Conservation (phyloP, 2,888 invertebrate genomes). For the Stomorhina lunata region DNA sequence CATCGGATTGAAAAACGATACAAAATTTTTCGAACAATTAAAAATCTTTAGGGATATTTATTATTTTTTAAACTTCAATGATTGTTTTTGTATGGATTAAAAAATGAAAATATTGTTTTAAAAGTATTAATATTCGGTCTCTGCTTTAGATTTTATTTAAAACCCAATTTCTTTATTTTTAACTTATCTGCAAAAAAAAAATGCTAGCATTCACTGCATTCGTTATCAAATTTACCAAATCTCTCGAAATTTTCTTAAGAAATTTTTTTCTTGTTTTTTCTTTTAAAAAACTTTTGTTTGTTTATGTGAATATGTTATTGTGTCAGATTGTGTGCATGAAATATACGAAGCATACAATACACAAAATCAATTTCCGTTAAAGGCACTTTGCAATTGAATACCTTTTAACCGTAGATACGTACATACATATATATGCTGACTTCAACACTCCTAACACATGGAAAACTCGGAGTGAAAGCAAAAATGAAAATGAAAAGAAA, state of each 20-base stretch:
- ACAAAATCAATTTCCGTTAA: slow-evolving; percentile 65
- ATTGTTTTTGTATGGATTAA: too few relatives aligned
- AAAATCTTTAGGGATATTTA: too few relatives aligned
- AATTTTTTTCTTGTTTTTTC: background rate
- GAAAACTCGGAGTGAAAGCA: background rate
- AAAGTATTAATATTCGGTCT: too few relatives aligned
- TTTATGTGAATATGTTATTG: background rate
- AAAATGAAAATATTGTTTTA: too few relatives aligned
- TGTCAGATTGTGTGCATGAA: background rate
- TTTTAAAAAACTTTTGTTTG: background rate
- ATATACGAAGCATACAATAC: slow-evolving; percentile 41
- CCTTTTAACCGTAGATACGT: slow-evolving; percentile 54
- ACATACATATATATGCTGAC: too few relatives aligned
- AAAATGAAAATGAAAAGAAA: background rate
- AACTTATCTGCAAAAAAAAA: too few relatives aligned
- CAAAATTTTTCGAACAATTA: too few relatives aligned
- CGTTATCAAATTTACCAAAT: slow-evolving; percentile 29
- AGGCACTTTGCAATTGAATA: slow-evolving; percentile 65
- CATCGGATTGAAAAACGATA: too few relatives aligned
- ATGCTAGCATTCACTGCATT: background rate
- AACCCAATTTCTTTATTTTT: too few relatives aligned
- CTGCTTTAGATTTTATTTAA: too few relatives aligned
- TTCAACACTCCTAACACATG: slow-evolving; percentile 50
- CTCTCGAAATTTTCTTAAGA: slow-evolving; percentile 9
- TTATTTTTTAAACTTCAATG: too few relatives aligned